Base-by-base conservation (phyloP, 2,797 vertebrate species). In the Brachymystax lenok region DNA sequence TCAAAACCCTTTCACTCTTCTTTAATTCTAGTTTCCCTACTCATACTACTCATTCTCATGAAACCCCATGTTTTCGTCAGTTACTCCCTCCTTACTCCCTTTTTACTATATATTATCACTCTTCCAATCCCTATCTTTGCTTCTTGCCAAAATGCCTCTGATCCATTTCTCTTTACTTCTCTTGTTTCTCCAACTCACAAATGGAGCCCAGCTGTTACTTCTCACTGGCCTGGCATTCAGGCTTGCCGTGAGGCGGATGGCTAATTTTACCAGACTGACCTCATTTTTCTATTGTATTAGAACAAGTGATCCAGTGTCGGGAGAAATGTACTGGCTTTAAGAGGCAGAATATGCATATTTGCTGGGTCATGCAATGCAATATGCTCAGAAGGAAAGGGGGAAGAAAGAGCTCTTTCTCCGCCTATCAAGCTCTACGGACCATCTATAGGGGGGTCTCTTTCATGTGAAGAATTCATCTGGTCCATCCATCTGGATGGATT, bases 401-500 rank as follows among this genome's bases (percentile, higher is more conserved):
- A 91, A 94, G 90, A 94, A 94, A 93, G 91, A 84, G 81, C 77
- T 87, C 92, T 94, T 94, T 94, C 92, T 94, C 86, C 80, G 46
- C 83, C 83, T 85, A 89, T 93, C 91, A 91, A 79, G 83, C 88
- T 85, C 88, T 87, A 91, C 91, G 89, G 88, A 89, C 78, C 12
- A 79, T 88, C 85, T 82, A 74, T 79, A 83, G 84, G 82, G 82
- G 82, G 75, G 77, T 27, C 86, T 80, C 91, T 93, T 94, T 92
- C 93, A 93, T 93, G 92, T 93, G 89, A 89, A 89, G 85, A 90
- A 91, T 90, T 93, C 92, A 93, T 92, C 89, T 90, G 89, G 90
- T 89, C 87, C 86, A 71, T 93, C 92, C 92, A 93, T 92, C 92
- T 93, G 93, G 91, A 92, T 93, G 91, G 94, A 94, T 93, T 91